Base-by-base conservation (phyloP, 2,888 invertebrate species). In the Euplexia lucipara region DNA sequence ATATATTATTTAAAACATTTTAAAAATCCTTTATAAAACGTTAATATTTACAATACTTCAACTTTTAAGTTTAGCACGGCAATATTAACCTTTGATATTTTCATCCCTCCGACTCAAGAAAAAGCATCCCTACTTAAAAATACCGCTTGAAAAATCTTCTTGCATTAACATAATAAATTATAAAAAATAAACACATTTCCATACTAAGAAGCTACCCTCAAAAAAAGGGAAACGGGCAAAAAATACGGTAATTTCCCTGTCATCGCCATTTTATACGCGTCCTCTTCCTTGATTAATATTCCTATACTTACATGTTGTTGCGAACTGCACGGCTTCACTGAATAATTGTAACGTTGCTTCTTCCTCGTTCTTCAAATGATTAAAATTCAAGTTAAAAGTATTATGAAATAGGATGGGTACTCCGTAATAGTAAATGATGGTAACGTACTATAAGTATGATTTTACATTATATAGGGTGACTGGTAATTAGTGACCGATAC, bases 281-380 rank as follows among this genome's bases (percentile, higher is more conserved):
- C 70, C 30, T 32, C 7, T 51, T 18, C 5, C 35, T 30, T 69
- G 76, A 75, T 75, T 70, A 51, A 69, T 69, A 52, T 51, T 69
- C 14, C 37, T 18, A 37, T 69, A 47, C 32, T 41, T 51, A 47
- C 32, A 47, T 51, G 35, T 34, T 26, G 5, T 30, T 30, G 16
- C n/a, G 34, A n/a, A 18, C 22, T 32, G 66, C n/a, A 9, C 20
- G 4, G 30, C 9, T 32, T 35, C 14, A 18, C 9, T 30, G 26
- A 69, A 51, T 41, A 47, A 70, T 58, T 35, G 35, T 41, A 26
- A 32, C 6, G 14, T 32, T n/a, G n/a, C 32, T 20, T 30, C 9
- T 14, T 51, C 1, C 30, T 7, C 32, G 0, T 2, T 14, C 7
- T 3, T 39, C 6, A 67, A 16, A 34, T 1, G 6, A 4, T 39